Evolutionary conservation across 2,113 vertebrate species (phyloP).

Genomic region (Epinephelus cyanopodus): DNA sequence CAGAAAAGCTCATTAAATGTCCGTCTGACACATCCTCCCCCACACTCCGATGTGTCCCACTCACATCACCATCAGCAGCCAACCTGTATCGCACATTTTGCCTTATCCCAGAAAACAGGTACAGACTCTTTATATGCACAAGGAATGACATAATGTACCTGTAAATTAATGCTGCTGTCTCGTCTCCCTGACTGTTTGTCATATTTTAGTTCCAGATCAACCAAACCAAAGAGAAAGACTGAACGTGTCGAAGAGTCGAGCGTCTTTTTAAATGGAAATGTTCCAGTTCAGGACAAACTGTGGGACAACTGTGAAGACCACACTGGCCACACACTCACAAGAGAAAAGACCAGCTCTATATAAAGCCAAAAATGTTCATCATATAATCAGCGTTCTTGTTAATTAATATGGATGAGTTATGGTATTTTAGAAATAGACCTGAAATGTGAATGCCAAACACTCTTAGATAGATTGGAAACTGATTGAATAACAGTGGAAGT

Average conservation of each 20-base stretch:
- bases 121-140: conserved; percentile 16
- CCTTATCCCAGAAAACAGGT: conserved; percentile 84
- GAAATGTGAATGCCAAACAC: neutral
- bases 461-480: neutral
- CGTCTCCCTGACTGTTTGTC: neutral
- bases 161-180: neutral
- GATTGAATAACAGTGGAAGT: conserved; percentile 3
- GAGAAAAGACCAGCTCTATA: conserved; percentile 54
- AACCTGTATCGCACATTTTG: conserved; percentile 74
- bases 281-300: conserved; percentile 23
- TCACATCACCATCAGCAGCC: conserved; percentile 69
- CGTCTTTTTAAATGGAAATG: conserved; percentile 4
- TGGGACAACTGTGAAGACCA: conserved; percentile 46
- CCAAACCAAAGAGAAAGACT: conserved; percentile 60
- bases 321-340: conserved; percentile 24
- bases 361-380: conserved; percentile 22
- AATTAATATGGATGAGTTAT: neutral
- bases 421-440: conserved; percentile 3
- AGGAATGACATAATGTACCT: neutral
- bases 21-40: conserved; percentile 32
- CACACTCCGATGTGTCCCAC: conserved; percentile 60
- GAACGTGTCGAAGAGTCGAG: conserved; percentile 45
- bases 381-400: neutral
- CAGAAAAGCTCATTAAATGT: conserved; percentile 48
- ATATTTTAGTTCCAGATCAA: conserved; percentile 54